phyloP scores from a whole-genome alignment of 2,113 vertebrate species.

The Eulemur macaco region DNA sequence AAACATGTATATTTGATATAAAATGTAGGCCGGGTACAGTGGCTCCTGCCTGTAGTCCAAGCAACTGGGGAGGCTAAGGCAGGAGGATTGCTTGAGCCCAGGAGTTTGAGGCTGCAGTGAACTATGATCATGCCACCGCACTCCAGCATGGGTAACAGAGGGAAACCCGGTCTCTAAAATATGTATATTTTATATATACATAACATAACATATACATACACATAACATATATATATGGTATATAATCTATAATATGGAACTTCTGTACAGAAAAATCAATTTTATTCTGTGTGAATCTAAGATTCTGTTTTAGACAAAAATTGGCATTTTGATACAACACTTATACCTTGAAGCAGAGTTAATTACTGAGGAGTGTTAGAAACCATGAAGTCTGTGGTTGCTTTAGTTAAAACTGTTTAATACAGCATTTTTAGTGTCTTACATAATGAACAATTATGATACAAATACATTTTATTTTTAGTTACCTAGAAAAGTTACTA shows the following conservation, averaged over 20 bases:
- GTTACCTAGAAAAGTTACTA: neutral
- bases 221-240: no score
- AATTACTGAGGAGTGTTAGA: neutral
- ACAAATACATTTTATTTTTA: neutral
- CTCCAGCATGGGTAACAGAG: no score
- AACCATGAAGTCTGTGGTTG: neutral
- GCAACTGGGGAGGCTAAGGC: no score
- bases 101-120: no score
- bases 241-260: neutral
- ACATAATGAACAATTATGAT: neutral
- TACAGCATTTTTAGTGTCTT: neutral
- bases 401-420: neutral
- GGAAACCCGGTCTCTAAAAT: no score
- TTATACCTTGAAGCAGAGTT: neutral
- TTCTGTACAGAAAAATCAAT: neutral
- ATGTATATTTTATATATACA: no score
- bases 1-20: neutral
- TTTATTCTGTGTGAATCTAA: conserved; percentile 11
- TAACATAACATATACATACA: no score
- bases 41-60: no score
- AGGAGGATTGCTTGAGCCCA: no score
- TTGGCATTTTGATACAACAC: neutral
- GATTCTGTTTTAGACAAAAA: neutral
- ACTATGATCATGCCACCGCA: no score
- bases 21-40: neutral